Base-by-base conservation (phyloP, 1,140 invertebrate genomes). In the Cherax destructor region DNA sequence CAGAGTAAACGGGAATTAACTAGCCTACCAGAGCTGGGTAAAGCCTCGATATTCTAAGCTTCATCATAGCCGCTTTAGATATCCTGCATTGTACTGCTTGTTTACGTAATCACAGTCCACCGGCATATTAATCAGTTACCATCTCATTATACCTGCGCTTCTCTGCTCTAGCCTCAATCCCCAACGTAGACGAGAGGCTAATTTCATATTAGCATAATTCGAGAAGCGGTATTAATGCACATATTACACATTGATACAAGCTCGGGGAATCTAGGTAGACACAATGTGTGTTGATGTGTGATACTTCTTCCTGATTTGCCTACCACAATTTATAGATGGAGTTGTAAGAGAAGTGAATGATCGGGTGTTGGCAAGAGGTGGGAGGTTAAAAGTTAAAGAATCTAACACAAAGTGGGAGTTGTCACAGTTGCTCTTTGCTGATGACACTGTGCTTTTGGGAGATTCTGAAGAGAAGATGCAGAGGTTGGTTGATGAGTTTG, bases 181-280 rank as follows among this genome's bases (percentile, higher is more conserved):
- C 16, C 69, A 4, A 5, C 69, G 69, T 30, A 74, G 69, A 74
- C 69, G 69, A 24, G 69, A 7, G 69, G 9, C 69, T 74, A 74
- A 74, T 74, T 74, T 30, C 30, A 74, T 30, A 74, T 74, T 74
- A 30, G 69, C 69, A 74, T 74, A 74, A 74, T 74, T 74, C 69
- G 69, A 30, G 6, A 6, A 7, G 24, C 30, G 69, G 7, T 74
- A 74, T 74, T 74, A 74, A 74, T n/a, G 69, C 69, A 74, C 69
- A 6, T 30, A 30, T 9, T 7, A 30, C 7, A 10, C n/a, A 74
- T 30, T 74, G n/a, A 74, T n/a, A 4, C 69, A 30, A 30, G 24
- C 69, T 74, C n/a, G 30, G 18, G 69, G 2, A 6, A 3, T 11
- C 30, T 6, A 30, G 11, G 69, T 30, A 4, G n/a, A 30, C 69